Conservation (phyloP, 30 jellyfish, hydroid and myxozoan genomes). For the Catostylus mosaicus region DNA sequence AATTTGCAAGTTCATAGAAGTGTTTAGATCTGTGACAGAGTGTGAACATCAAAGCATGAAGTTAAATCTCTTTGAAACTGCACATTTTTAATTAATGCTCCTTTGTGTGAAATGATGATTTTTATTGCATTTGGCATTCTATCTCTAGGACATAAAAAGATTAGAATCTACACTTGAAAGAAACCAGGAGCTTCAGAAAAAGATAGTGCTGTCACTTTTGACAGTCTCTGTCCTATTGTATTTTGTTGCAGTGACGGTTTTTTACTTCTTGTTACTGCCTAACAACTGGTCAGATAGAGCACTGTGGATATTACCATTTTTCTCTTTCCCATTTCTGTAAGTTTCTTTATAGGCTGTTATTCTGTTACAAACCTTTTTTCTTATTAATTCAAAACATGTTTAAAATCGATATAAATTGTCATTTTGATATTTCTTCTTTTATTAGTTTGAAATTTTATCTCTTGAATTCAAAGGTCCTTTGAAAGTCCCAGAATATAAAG, state of each 20-base stretch:
- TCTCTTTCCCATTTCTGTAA: constrained; percentile 71
- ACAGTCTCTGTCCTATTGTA: constrained; percentile 56
- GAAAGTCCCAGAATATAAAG: too few species aligned
- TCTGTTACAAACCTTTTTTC: not conserved
- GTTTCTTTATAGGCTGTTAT: constrained; percentile 2
- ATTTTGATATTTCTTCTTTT: not conserved
- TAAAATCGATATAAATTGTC: not conserved
- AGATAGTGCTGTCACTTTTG: constrained; percentile 59
- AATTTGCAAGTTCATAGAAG: too few species aligned
- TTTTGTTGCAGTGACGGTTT: constrained; percentile 59
- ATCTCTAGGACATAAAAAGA: constrained; percentile 67
- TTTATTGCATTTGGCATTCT: too few species aligned
- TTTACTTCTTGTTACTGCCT: constrained; percentile 71
- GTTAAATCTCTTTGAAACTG: too few species aligned
- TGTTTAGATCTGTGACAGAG: too few species aligned
- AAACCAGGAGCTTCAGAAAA: constrained; percentile 70
- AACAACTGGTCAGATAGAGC: constrained; percentile 83
- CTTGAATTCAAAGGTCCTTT: too few species aligned
- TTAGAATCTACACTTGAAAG: constrained; percentile 57
- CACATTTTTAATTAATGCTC: not conserved
- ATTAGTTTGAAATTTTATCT: too few species aligned
- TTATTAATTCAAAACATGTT: not conserved
- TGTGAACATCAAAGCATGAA: too few species aligned
- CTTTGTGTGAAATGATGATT: too few species aligned
- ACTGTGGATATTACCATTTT: constrained; percentile 68